A percentile compares a stretch with the other conserved stretches of the same genome.
phyloP scores from a whole-genome alignment of 2,888 invertebrate species.

The Unio delphinus region DNA sequence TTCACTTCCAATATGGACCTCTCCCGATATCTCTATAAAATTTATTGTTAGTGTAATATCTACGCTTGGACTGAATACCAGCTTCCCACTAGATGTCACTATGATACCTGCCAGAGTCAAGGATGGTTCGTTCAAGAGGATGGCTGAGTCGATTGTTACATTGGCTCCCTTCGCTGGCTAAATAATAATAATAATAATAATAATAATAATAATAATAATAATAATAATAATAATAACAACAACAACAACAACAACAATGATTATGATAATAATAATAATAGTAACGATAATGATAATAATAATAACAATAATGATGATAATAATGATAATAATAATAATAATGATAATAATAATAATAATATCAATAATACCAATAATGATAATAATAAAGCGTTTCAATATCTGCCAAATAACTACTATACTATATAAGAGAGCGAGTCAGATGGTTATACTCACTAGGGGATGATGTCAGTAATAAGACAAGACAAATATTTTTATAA shows the following conservation, averaged over 20 bases:
- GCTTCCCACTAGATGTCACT: conserved; percentile 13
- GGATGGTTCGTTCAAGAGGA: conserved; percentile 16
- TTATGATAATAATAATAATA: background rate
- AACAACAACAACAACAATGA: no score
- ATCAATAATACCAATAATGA: background rate
- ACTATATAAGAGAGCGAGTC: no score
- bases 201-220: background rate
- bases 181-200: background rate
- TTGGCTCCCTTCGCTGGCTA: conserved; percentile 1
- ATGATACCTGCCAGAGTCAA: conserved; percentile 16
- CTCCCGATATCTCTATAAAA: background rate
- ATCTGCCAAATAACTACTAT: no score
- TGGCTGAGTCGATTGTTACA: conserved; percentile 4
- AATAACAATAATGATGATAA: background rate
- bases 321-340: background rate
- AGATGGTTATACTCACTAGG: no score
- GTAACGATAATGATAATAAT: background rate
- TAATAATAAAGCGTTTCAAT: no score
- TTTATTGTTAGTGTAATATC: conserved; percentile 2
- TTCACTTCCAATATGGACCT: conserved; percentile 1
- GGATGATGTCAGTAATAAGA: no score
- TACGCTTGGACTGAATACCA: conserved; percentile 29
- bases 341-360: background rate
- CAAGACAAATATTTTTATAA: no score
- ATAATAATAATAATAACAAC: no score